phyloP scores from a whole-genome alignment of 2,797 vertebrate genomes.

The Gymnothorax javanicus region DNA sequence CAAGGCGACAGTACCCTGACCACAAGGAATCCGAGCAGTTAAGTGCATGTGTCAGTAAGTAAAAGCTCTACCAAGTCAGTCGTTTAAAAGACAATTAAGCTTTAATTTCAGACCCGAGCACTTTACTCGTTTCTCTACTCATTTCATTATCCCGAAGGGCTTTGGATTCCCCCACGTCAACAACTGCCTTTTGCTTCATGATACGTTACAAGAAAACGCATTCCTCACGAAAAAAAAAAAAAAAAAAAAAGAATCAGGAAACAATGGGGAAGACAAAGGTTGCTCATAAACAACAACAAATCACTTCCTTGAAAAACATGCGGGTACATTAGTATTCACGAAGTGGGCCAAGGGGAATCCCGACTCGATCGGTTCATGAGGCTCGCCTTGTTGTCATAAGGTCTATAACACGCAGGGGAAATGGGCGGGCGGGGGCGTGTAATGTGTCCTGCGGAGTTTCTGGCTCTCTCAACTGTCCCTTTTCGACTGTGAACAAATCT shows the following conservation, averaged over 20 bases:
- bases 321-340: neutral
- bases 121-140: too few relatives aligned
- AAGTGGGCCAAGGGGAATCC: neutral
- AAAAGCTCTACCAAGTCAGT: neutral
- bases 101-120: neutral
- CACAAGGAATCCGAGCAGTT: neutral
- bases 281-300: neutral
- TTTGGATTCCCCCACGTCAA: too few relatives aligned
- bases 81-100: neutral
- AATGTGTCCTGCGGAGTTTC: neutral
- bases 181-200: neutral
- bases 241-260: neutral
- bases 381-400: neutral
- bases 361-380: neutral
- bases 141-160: neutral
- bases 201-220: neutral
- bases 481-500: neutral
- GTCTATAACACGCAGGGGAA: neutral
- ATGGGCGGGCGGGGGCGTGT: neutral
- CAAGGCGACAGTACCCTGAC: neutral
- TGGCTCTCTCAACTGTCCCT: neutral
- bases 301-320: neutral
- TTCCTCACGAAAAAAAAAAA: neutral
- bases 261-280: neutral
- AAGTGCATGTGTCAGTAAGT: neutral